Evolutionary conservation across 1,140 invertebrate genomes (phyloP), one percentile per base, ranked within the genome.

Genomic region (Drosophila paulistorum): DNA sequence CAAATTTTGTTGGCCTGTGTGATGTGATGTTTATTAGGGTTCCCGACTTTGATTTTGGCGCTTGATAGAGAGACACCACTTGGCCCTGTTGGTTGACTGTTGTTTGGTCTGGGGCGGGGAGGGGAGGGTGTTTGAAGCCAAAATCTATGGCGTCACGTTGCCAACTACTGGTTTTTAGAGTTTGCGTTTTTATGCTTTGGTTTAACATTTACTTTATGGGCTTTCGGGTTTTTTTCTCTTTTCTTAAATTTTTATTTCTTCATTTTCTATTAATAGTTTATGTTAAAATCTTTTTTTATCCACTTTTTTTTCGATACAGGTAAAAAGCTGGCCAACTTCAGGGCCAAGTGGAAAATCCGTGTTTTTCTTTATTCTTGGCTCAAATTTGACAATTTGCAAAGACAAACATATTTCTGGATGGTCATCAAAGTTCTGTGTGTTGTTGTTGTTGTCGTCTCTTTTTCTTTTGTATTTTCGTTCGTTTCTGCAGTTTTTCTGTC

Each of bases 391-490:
- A 77, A 77, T 69, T 59, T 74, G 35, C 67, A 54, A 68, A 13
- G 51, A 62, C 26, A 48, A 62, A 60, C 68, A 54, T 42, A 58
- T 74, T 63, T 57, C 78, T 76, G 68, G 45, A 61, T 75, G 60
- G 68, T 75, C 74, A 80, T 74, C 74, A 85, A 75, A 68, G 57
- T 83, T 65, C 1, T 23, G 66, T 68, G 65, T 23, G 55, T 76
- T 17, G 6, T 11, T 13, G 37, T 39, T 30, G 30, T 30, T 23
- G 55, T 76, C 9, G n/a, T 6, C 30, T 39, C 68, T 57, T 58
- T 35, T 70, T 77, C 59, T 78, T 86, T 81, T 85, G 64, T 68
- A 60, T 63, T 87, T 69, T 87, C 30, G 83, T 87, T 86, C 82
- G 83, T 83, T 86, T 73, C 45, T 51, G 45, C 45, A 51, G 17